Base-by-base conservation (phyloP, 30 jellyfish, hydroid and myxozoan genomes). In the Chironex yamaguchii region DNA sequence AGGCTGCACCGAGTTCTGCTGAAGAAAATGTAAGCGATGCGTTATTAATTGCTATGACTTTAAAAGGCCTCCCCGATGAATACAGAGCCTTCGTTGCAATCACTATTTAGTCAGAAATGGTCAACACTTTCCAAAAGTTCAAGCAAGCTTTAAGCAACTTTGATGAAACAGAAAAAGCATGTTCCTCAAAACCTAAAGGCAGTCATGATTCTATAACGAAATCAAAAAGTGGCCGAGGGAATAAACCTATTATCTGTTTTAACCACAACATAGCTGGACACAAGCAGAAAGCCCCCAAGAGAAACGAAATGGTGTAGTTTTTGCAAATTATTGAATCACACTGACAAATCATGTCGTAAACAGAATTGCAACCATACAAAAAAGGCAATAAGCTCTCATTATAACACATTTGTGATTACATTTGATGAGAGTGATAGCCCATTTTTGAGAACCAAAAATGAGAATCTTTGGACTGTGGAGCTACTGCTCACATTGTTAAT, bases 381-480 rank as follows among this genome's bases (percentile, higher is more conserved):
- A 64, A 34, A 36, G 11, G 91, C 31, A 63, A 20, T 70, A 30
- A 24, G 25, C 27, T 26, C 22, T 32, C 31, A 26, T 2, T 22
- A 79, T 2, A 88, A 79, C 3, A 62, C 3, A 13, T 79, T 3
- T 79, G 90, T 54, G 24, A 58, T 79, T 78, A 84, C 21, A 34
- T 52, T 21, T 49, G 51, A 4, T 29, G 78, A 24, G n/a, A n/a
- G n/a, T 2, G 27, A 35, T 20, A 28, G n/a, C 23, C 29, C n/a
- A 21, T 25, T 64, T 20, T 31, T 26, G 68, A 36, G 23, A 6
- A 12, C 74, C 4, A 31, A 69, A 14, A 34, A 12, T 3, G 30
- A 69, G 33, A 4, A n/a, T 28, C 49, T 84, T 3, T 68, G 32
- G 96, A 85, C 86, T 85, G 96, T 85, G 92, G 84, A 2, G 96